Percentiles rank a stretch among this genome's conserved stretches.
Conservation (phyloP, 2,888 invertebrate genomes). For the Drosophila macrospina region DNA sequence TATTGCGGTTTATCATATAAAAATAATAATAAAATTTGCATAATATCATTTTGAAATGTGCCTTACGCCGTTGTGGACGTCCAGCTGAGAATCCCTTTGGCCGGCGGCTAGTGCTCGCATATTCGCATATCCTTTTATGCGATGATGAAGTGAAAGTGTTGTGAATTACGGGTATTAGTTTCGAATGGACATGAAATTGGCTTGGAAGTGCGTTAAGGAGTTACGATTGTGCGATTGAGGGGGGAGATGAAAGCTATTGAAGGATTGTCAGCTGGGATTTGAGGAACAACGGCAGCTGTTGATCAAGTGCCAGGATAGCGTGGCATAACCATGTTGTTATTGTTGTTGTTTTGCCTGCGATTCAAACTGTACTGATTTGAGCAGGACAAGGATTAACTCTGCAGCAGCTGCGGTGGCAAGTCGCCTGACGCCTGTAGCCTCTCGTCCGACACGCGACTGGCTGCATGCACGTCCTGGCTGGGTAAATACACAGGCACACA, state of each 20-base stretch:
- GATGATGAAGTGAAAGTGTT: slow-evolving; percentile 79
- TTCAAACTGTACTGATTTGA: slow-evolving; percentile 70
- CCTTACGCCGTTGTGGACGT: slow-evolving; percentile 42
- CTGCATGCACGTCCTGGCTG: slow-evolving; percentile 66
- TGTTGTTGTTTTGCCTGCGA: slow-evolving; percentile 29
- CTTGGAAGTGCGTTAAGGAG: slow-evolving; percentile 15
- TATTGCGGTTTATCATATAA: slow-evolving; percentile 79
- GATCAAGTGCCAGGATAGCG: slow-evolving; percentile 77
- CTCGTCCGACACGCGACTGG: slow-evolving; percentile 66
- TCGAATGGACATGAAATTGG: slow-evolving; percentile 49
- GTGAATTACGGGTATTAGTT: slow-evolving; percentile 74
- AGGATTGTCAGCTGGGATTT: slow-evolving; percentile 66
- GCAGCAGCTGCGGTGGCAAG: slow-evolving; percentile 60
- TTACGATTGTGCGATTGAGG: not conserved
- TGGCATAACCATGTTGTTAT: slow-evolving; percentile 42
- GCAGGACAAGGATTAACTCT: slow-evolving; percentile 71
- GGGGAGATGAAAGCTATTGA: slow-evolving; percentile 15
- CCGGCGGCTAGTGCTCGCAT: slow-evolving; percentile 33
- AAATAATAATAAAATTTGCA: slow-evolving; percentile 83
- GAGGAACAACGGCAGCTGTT: slow-evolving; percentile 58
- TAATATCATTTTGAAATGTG: slow-evolving; percentile 79
- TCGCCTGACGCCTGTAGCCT: slow-evolving; percentile 32
- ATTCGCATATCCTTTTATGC: slow-evolving; percentile 53
- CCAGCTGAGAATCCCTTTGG: slow-evolving; percentile 60
- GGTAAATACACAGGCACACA: slow-evolving; percentile 53